phyloP scores from a whole-genome alignment of 2,888 invertebrate genomes.

The Pasiphila rectangulata region DNA sequence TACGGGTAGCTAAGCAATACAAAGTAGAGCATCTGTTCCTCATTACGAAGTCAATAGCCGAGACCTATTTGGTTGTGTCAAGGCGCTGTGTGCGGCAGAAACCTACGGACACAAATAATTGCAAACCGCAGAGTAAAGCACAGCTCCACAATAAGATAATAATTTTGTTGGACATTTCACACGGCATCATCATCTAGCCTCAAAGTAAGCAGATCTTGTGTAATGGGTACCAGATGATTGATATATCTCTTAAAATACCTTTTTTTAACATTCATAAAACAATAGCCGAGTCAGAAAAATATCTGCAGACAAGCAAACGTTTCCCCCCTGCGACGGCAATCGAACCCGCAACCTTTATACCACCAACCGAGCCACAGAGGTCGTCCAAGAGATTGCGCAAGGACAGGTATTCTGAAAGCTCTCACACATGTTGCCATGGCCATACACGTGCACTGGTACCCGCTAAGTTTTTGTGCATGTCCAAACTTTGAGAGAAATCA shows the following conservation, averaged over 20 bases:
- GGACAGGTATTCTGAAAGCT: constrained; percentile 10
- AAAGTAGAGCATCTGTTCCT: constrained; percentile 3
- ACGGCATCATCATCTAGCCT: no score
- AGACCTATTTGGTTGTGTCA: constrained; percentile 22
- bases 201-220: no score
- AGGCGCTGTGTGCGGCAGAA: constrained; percentile 2
- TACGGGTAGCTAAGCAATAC: not conserved
- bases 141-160: constrained; percentile 1
- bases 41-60: constrained; percentile 15
- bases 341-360: no score
- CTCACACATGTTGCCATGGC: not conserved
- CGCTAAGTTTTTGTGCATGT: not conserved
- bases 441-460: not conserved
- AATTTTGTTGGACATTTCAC: not conserved
- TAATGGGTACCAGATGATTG: no score
- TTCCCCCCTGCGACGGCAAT: no score
- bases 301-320: no score
- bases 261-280: no score
- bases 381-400: no score
- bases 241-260: no score
- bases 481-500: no score
- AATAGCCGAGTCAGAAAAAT: no score
- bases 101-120: not conserved
- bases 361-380: no score
- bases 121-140: constrained; percentile 7